Evolutionary conservation across 2,113 vertebrate genomes (phyloP).

Genomic region (Beaufortia kweichowensis): DNA sequence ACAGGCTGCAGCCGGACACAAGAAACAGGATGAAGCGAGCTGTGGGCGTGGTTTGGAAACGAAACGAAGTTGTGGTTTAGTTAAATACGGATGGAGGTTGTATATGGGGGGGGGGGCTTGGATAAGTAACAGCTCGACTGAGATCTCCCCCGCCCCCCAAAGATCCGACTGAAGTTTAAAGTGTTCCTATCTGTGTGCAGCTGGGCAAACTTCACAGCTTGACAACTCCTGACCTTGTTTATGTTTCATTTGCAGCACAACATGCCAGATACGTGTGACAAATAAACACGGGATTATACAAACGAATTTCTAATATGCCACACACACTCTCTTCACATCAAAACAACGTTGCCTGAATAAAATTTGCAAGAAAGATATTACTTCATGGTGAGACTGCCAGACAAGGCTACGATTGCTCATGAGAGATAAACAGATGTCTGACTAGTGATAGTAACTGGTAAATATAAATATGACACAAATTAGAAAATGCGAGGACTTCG

Average conservation of each 20-base stretch:
- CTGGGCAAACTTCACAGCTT: conserved; percentile 56
- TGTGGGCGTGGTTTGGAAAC: conserved; percentile 22
- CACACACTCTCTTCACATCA: background rate
- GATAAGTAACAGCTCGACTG: background rate
- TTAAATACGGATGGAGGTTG: conserved; percentile 19
- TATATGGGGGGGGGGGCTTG: conserved; percentile 32
- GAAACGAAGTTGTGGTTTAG: background rate
- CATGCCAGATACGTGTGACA: conserved; percentile 24
- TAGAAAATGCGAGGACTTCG: background rate
- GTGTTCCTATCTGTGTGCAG: conserved; percentile 33
- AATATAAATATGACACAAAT: background rate
- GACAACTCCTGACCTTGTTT: conserved; percentile 18
- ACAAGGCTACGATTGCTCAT: background rate
- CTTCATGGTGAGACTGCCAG: background rate
- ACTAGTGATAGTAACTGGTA: background rate
- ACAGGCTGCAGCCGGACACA: conserved; percentile 32
- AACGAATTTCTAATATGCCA: background rate
- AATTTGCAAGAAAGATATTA: background rate
- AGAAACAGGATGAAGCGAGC: conserved; percentile 39
- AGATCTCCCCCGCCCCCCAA: background rate
- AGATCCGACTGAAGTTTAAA: conserved; percentile 31
- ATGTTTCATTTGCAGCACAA: conserved; percentile 41
- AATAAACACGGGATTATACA: conserved; percentile 14
- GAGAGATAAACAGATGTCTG: background rate
- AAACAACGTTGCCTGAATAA: background rate